phyloP scores from a whole-genome alignment of 1,140 invertebrate genomes.

The Thalassaphorura encarpata region DNA sequence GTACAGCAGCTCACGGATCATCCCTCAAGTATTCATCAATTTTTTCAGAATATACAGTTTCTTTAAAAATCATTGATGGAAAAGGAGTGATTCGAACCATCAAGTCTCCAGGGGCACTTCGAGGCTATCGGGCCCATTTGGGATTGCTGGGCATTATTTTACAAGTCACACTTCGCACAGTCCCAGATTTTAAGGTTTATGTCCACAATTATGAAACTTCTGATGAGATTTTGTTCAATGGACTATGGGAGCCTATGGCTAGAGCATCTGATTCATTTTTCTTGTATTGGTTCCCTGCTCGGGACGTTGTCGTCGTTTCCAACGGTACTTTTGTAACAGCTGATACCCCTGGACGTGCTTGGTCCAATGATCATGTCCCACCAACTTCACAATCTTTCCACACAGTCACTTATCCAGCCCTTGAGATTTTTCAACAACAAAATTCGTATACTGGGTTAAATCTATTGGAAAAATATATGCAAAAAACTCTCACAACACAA shows the following conservation, averaged over 20 bases:
- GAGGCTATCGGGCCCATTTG: slow-evolving; percentile 13
- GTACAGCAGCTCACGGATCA: slow-evolving; percentile 19
- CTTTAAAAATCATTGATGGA: slow-evolving; percentile 12
- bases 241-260: neutral
- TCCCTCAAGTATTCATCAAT: neutral
- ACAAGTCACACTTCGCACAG: slow-evolving; percentile 8
- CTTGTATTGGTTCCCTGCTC: slow-evolving; percentile 4
- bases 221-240: slow-evolving; percentile 11
- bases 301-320: neutral
- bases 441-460: neutral
- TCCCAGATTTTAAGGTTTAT: slow-evolving; percentile 10
- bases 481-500: neutral
- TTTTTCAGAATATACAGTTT: slow-evolving; percentile 9
- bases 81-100: neutral
- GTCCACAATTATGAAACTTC: neutral
- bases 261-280: neutral
- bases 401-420: neutral
- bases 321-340: slow-evolving; percentile 2
- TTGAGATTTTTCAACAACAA: neutral
- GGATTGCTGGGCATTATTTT: slow-evolving; percentile 17
- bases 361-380: slow-evolving; percentile 3
- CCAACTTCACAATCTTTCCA: slow-evolving; percentile 8
- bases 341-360: neutral
- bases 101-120: neutral
- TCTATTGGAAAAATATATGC: neutral